phyloP scores from a whole-genome alignment of 2,113 vertebrate species.

The Edolisoma coerulescens region DNA sequence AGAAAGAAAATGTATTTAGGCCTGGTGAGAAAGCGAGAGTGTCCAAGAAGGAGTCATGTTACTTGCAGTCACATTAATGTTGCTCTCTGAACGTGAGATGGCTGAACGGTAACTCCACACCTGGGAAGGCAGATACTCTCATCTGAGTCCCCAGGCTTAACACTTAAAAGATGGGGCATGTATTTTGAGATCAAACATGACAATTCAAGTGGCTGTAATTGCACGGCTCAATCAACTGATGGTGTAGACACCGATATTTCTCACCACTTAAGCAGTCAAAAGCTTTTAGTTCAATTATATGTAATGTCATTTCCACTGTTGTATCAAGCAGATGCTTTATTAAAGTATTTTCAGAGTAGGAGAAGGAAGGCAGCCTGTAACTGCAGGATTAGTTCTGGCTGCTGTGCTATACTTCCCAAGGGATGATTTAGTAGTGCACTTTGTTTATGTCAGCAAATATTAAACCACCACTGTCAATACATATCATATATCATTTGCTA shows the following conservation, averaged over 20 bases:
- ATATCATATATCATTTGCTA: neutral
- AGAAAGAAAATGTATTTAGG: neutral
- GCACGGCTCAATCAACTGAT: neutral
- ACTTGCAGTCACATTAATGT: neutral
- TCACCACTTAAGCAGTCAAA: neutral
- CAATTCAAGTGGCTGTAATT: neutral
- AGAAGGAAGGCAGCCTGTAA: neutral
- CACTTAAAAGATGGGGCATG: neutral
- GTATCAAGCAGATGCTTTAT: neutral
- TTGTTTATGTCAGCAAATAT: neutral
- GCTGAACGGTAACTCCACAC: neutral
- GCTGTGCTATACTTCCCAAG: neutral
- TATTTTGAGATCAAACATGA: neutral
- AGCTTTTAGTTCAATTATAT: neutral
- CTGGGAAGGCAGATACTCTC: rapidly evolving
- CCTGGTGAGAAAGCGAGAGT: neutral
- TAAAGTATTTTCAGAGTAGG: neutral
- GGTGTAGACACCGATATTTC: neutral
- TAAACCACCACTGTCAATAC: neutral
- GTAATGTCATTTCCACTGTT: neutral
- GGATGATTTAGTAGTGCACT: neutral
- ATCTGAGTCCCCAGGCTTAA: neutral
- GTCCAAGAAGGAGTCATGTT: neutral
- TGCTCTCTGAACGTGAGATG: neutral
- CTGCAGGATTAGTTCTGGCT: neutral